A percentile compares a stretch with the other conserved stretches of the same genome.
These are phyloP conservation scores for Antheraea assamensis DNA, from an alignment of 2,888 invertebrate genomes.

Conservation along the genomic window DNA sequence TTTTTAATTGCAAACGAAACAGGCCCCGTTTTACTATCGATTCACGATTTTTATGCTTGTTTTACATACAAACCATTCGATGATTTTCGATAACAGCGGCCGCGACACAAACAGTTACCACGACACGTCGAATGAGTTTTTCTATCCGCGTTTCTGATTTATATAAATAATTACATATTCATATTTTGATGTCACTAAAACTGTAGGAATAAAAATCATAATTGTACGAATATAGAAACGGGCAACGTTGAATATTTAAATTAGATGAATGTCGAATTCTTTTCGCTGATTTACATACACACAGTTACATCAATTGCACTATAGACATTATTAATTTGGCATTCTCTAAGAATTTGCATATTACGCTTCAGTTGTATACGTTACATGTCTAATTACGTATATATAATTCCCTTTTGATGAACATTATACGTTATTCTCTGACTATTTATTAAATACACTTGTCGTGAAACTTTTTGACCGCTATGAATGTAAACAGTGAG, in stretches of 20 bases:
- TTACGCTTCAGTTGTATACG: too few species aligned
- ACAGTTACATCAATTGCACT: too few species aligned
- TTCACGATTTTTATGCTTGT: constrained; percentile 24
- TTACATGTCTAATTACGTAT: too few species aligned
- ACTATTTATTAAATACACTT: not conserved
- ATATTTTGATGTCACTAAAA: constrained; percentile 17
- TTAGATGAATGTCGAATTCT: too few species aligned
- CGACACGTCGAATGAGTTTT: constrained; percentile 18
- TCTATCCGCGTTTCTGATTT: constrained; percentile 23
- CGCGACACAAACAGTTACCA: constrained; percentile 17
- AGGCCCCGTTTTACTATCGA: constrained; percentile 18
- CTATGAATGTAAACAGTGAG: too few species aligned
- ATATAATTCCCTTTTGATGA: too few species aligned
- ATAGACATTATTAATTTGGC: too few species aligned
- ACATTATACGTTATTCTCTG: too few species aligned
- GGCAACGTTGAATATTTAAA: too few species aligned
- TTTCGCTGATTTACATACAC: too few species aligned
- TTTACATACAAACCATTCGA: constrained; percentile 23
- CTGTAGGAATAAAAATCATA: constrained; percentile 19
- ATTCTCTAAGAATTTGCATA: too few species aligned
- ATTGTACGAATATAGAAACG: not conserved
- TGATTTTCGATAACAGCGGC: constrained; percentile 18
- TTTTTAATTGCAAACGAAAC: constrained; percentile 15
- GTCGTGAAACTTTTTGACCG: not conserved
- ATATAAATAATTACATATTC: constrained; percentile 24